A percentile compares a stretch with the other conserved stretches of the same genome.
phyloP scores from a whole-genome alignment of 2,888 invertebrate genomes.

The Zelleria hepariella region DNA sequence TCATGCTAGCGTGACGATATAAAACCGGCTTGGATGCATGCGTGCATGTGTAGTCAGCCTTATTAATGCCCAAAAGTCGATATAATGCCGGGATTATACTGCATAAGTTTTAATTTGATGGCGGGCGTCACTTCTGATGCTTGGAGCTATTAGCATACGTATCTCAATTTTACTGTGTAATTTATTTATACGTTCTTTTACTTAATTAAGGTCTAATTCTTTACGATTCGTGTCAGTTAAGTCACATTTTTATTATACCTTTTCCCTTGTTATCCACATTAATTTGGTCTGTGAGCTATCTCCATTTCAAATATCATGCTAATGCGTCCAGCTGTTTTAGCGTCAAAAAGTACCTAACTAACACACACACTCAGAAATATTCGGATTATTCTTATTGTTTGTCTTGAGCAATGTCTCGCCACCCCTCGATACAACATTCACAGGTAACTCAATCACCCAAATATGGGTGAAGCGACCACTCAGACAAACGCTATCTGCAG shows the following conservation, averaged over 20 bases:
- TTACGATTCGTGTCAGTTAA: background rate
- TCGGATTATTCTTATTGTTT: too few species aligned
- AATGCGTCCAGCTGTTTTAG: too few species aligned
- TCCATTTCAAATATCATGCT: background rate
- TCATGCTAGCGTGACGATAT: too few species aligned
- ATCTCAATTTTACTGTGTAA: conserved; percentile 1
- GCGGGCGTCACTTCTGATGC: conserved; percentile 13
- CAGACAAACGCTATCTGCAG: too few species aligned
- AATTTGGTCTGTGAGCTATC: background rate
- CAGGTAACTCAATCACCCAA: too few species aligned
- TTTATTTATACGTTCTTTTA: background rate
- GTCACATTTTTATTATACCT: background rate
- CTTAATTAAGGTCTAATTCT: background rate
- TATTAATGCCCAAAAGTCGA: background rate
- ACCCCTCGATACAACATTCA: too few species aligned
- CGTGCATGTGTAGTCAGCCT: background rate
- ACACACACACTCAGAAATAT: too few species aligned
- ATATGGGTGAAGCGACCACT: too few species aligned
- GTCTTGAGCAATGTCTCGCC: too few species aligned
- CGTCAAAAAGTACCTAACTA: too few species aligned
- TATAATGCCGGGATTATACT: conserved; percentile 31
- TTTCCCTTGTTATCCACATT: background rate
- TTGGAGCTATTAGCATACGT: conserved; percentile 6
- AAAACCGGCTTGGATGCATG: background rate
- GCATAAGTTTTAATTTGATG: conserved; percentile 27